A percentile compares a stretch with the other conserved stretches of the same genome.
phyloP scores from a whole-genome alignment of 2,797 vertebrate species.

The Gallinago nigripennis region DNA sequence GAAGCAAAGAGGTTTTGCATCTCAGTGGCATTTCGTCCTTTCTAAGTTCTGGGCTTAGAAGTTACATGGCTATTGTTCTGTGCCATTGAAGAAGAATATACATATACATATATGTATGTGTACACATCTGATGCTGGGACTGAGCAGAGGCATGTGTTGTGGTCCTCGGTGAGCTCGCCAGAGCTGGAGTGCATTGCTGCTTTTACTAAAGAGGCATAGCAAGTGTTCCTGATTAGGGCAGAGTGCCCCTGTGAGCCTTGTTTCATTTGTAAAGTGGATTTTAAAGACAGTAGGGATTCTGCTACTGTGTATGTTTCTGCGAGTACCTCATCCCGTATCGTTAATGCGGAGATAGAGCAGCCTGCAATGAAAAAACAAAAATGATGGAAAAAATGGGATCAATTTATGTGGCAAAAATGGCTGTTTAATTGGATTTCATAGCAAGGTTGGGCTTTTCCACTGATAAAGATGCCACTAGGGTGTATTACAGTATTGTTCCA shows the following conservation, averaged over 20 bases:
- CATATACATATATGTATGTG: fast-evolving
- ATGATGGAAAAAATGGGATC: constrained; percentile 51
- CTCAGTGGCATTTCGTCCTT: background rate
- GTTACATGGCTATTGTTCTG: background rate
- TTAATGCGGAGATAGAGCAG: constrained; percentile 27
- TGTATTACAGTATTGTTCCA: constrained; percentile 23
- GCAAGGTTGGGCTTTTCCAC: constrained; percentile 41
- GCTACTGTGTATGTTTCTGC: background rate
- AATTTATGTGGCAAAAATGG: constrained; percentile 53
- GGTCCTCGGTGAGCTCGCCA: background rate
- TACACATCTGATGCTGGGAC: background rate
- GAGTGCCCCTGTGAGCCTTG: constrained; percentile 8
- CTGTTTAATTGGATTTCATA: constrained; percentile 59
- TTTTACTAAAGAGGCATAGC: background rate
- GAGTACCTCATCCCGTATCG: background rate
- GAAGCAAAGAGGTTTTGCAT: background rate
- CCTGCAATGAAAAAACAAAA: constrained; percentile 36
- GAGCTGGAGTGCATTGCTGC: background rate
- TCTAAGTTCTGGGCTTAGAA: background rate
- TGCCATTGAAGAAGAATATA: background rate
- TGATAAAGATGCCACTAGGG: constrained; percentile 54
- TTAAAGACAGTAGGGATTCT: constrained; percentile 13
- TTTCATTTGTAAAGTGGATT: constrained; percentile 41
- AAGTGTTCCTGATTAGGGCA: constrained; percentile 5
- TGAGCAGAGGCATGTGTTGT: background rate